A percentile compares a stretch with the other conserved stretches of the same genome.
phyloP scores from a whole-genome alignment of 2,888 invertebrate species.

The Rhabditophanes sp. region DNA sequence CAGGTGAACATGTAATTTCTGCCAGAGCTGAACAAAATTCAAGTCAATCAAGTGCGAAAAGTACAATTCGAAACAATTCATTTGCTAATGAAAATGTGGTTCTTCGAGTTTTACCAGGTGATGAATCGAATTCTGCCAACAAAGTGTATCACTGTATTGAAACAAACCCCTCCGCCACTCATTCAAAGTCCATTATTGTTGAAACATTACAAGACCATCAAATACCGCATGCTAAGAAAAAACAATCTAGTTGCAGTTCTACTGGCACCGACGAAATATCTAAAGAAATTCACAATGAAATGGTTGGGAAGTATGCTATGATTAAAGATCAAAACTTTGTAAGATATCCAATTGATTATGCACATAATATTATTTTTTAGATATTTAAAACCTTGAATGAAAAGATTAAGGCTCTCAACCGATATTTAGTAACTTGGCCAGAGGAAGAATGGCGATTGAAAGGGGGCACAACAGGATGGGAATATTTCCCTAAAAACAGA shows the following conservation, averaged over 20 bases:
- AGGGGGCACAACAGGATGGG: slow-evolving; percentile 65
- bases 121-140: slow-evolving; percentile 5
- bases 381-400: slow-evolving; percentile 32
- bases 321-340: slow-evolving; percentile 4
- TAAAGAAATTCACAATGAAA: slow-evolving; percentile 10
- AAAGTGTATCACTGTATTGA: slow-evolving; percentile 8
- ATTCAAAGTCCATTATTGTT: slow-evolving; percentile 8
- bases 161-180: slow-evolving; percentile 7
- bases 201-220: slow-evolving; percentile 6
- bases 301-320: slow-evolving; percentile 6
- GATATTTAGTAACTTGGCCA: slow-evolving; percentile 67
- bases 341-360: slow-evolving; percentile 6
- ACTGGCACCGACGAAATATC: neutral
- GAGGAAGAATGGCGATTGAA: slow-evolving; percentile 68
- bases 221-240: slow-evolving; percentile 5
- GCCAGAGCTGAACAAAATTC: too few species aligned
- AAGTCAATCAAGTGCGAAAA: too few species aligned
- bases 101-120: slow-evolving; percentile 3
- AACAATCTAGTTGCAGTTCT: too few species aligned
- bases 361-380: slow-evolving; percentile 8
- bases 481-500: slow-evolving; percentile 60
- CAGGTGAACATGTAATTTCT: too few species aligned
- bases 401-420: slow-evolving; percentile 27
- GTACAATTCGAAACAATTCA: too few species aligned
- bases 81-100: too few species aligned